These are phyloP conservation scores for Daphoenositta chrysoptera DNA, from an alignment of 2,113 vertebrate genomes.

Conservation along the genomic window DNA sequence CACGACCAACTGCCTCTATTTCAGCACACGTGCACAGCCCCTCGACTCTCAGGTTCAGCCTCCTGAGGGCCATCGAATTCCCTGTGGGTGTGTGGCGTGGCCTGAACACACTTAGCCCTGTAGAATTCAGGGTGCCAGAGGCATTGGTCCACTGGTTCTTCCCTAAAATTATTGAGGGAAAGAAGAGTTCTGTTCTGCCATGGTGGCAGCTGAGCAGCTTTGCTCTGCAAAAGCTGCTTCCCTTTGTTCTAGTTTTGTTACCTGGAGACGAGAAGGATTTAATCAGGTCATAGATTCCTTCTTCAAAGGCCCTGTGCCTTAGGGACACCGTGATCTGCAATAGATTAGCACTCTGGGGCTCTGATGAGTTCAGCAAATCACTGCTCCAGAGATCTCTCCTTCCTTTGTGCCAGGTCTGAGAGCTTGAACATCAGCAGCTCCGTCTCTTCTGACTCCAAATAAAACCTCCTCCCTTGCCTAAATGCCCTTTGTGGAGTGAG, in stretches of 20 bases:
- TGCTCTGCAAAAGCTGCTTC: not conserved
- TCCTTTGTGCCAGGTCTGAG: not conserved
- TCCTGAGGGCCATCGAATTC: fast-evolving
- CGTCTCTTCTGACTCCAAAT: not conserved
- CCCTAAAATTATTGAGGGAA: not conserved
- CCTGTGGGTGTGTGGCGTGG: not conserved
- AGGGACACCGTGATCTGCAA: fast-evolving
- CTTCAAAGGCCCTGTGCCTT: not conserved
- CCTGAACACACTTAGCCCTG: not conserved
- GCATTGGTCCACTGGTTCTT: fast-evolving
- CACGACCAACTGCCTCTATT: fast-evolving
- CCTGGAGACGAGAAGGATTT: not conserved
- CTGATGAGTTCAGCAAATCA: not conserved
- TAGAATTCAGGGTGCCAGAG: fast-evolving
- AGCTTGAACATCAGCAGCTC: not conserved
- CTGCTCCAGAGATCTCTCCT: not conserved
- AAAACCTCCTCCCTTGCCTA: not conserved
- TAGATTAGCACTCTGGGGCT: not conserved
- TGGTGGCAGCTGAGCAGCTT: not conserved
- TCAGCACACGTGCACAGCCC: fast-evolving
- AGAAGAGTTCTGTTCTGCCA: fast-evolving
- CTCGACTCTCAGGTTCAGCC: not conserved
- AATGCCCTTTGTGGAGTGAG: not conserved
- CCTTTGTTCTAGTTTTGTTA: not conserved
- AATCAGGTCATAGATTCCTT: not conserved